These are phyloP conservation scores for Corythornis madagascariensis DNA, from an alignment of 2,113 vertebrate genomes.

Conservation along the genomic window DNA sequence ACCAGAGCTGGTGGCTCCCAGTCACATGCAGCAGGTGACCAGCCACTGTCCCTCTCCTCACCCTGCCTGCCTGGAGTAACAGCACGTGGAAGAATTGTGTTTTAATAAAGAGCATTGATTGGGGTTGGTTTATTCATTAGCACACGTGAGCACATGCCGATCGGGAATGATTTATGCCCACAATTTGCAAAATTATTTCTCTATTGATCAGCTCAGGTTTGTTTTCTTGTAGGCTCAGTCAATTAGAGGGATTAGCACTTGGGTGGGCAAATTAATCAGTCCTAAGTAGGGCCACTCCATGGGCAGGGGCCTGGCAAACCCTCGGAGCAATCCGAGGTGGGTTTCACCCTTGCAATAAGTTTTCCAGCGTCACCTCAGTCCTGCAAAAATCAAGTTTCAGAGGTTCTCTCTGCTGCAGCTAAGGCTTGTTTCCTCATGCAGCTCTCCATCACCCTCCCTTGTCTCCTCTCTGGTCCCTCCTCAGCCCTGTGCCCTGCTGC, in stretches of 20 bases:
- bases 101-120: slow-evolving; percentile 80
- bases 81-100: slow-evolving; percentile 65
- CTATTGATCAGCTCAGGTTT: slow-evolving; percentile 73
- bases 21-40: rapidly evolving
- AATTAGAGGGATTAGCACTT: slow-evolving; percentile 66
- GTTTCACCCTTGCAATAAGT: background rate
- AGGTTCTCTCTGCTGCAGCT: background rate
- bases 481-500: background rate
- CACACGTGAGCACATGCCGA: slow-evolving; percentile 47
- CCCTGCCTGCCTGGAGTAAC: slow-evolving; percentile 1
- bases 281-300: background rate
- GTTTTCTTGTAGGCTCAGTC: slow-evolving; percentile 69
- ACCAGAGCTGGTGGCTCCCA: rapidly evolving
- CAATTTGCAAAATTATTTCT: slow-evolving; percentile 83
- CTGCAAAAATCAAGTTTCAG: background rate
- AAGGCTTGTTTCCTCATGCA: background rate
- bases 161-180: slow-evolving; percentile 74
- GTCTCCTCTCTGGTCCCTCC: no score
- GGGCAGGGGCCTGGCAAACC: background rate
- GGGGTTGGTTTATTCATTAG: slow-evolving; percentile 71
- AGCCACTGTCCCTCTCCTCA: background rate
- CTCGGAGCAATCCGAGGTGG: background rate
- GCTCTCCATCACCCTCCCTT: background rate
- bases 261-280: slow-evolving; percentile 64
- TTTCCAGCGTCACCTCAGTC: background rate